These are phyloP conservation scores for Icerya purchasi DNA, from an alignment of 2,888 invertebrate genomes.

Conservation along the genomic window DNA sequence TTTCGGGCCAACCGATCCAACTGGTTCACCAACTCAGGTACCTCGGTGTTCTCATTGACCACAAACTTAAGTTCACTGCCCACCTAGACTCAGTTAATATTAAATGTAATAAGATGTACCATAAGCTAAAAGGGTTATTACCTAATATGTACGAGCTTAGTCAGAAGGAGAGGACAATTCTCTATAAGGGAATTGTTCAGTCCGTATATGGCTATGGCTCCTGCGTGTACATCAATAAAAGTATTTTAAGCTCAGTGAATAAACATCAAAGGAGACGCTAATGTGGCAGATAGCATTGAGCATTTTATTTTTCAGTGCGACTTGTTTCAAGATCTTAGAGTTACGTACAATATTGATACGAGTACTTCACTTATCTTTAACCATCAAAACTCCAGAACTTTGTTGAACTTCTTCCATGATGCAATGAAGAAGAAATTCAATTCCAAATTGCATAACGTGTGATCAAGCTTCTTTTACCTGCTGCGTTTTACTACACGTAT, in stretches of 20 bases:
- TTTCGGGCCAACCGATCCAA: neutral
- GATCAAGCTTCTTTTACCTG: too few relatives aligned
- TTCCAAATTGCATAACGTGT: too few relatives aligned
- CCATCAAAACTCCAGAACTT: too few relatives aligned
- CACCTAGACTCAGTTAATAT: neutral
- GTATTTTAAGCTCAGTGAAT: neutral
- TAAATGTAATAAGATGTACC: neutral
- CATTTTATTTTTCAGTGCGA: too few relatives aligned
- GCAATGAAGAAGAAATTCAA: too few relatives aligned
- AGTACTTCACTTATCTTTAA: too few relatives aligned
- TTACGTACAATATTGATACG: too few relatives aligned
- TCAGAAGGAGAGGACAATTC: neutral
- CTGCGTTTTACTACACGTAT: too few relatives aligned
- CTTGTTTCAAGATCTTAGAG: too few relatives aligned
- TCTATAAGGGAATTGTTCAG: neutral
- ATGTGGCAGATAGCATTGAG: too few relatives aligned
- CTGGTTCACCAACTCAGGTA: neutral
- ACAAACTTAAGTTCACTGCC: neutral
- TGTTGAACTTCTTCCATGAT: too few relatives aligned
- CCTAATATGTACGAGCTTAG: neutral
- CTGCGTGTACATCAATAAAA: neutral
- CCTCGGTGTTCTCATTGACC: neutral
- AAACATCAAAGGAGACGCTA: neutral
- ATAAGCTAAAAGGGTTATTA: neutral
- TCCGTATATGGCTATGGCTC: neutral